A percentile compares a stretch with the other conserved stretches of the same genome.
Conservation (phyloP, 2,797 vertebrate genomes). For the Nyctibius grandis region DNA sequence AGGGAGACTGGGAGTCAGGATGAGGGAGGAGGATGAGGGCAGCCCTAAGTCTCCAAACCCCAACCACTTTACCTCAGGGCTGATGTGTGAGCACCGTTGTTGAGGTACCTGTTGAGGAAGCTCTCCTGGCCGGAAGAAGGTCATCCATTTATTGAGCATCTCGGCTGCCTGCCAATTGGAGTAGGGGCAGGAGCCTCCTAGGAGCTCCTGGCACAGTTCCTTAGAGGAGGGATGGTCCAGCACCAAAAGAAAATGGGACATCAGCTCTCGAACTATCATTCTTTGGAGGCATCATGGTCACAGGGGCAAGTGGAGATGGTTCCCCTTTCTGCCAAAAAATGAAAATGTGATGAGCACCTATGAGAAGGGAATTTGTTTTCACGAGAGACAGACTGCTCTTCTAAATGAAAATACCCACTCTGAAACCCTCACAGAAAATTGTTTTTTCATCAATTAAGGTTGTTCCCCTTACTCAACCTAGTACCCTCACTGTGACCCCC, state of each 20-base stretch:
- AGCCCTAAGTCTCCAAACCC: neutral
- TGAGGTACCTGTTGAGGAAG: neutral
- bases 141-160: neutral
- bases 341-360: neutral
- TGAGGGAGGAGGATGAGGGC: neutral
- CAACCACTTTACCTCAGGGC: neutral
- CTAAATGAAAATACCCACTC: neutral
- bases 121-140: neutral
- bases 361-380: neutral
- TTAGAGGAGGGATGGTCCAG: neutral
- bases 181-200: neutral
- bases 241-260: neutral
- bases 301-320: neutral
- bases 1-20: neutral
- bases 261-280: fast-evolving
- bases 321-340: neutral
- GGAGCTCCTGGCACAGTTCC: neutral
- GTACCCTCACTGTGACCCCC: neutral
- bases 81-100: neutral
- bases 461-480: neutral
- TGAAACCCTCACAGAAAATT: neutral
- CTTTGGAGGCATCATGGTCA: neutral
- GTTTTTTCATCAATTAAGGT: neutral
- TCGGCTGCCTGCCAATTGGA: neutral
- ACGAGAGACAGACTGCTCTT: neutral